phyloP scores from a whole-genome alignment of 2,888 invertebrate genomes.

The Macrophya annulata region DNA sequence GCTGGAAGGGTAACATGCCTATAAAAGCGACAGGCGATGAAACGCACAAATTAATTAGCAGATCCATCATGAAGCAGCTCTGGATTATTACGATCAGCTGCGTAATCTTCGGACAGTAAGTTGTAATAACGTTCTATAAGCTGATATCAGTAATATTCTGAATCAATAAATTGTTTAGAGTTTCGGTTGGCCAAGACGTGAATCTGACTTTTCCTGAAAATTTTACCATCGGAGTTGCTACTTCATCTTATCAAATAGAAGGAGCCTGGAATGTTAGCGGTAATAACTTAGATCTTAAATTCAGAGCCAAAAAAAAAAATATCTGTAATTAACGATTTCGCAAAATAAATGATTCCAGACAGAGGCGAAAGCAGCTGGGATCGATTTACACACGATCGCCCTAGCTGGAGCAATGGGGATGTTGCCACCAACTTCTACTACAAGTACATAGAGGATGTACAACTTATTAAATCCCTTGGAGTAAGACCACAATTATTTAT shows the following conservation, averaged over 20 bases:
- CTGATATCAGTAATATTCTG: background rate
- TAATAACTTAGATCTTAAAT: conserved; percentile 62
- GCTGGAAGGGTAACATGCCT: background rate
- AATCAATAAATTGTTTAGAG: background rate
- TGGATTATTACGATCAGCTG: conserved; percentile 4
- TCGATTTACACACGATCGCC: background rate
- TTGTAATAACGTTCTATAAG: background rate
- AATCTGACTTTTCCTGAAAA: conserved; percentile 63
- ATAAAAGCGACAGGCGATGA: background rate
- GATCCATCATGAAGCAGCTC: conserved; percentile 1
- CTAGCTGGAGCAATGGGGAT: background rate
- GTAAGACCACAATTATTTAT: conserved; percentile 1
- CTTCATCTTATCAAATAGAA: conserved; percentile 81
- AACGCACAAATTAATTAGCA: background rate
- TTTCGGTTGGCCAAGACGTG: background rate
- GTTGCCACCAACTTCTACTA: background rate
- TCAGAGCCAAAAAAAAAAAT: background rate
- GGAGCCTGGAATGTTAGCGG: conserved; percentile 81
- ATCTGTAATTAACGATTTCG: background rate
- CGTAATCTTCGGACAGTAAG: background rate
- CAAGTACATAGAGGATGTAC: conserved; percentile 8
- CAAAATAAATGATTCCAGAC: background rate
- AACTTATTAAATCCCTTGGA: background rate
- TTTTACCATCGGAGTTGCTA: conserved; percentile 69
- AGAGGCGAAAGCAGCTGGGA: conserved; percentile 12